phyloP scores from a whole-genome alignment of 2,888 invertebrate species.

The Zelleria hepariella region DNA sequence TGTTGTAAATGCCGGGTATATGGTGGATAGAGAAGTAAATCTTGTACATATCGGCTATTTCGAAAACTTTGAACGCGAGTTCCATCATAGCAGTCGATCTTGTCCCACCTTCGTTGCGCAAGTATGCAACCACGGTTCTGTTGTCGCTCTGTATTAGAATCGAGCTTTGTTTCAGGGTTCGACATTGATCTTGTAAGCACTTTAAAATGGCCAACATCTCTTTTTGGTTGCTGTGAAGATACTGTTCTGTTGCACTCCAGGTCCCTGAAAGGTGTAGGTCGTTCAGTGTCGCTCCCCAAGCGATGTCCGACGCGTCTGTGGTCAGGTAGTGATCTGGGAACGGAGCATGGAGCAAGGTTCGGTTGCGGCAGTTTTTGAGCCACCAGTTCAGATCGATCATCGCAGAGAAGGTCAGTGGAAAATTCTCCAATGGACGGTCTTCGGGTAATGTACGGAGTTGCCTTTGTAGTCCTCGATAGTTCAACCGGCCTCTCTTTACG shows the following conservation, averaged over 20 bases:
- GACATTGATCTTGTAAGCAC: background rate
- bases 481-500: conserved; percentile 9
- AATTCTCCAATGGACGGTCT: background rate
- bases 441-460: background rate
- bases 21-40: conserved; percentile 6
- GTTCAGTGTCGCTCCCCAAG: conserved; percentile 11
- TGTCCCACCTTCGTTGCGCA: conserved; percentile 21
- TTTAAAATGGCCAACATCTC: conserved; percentile 15
- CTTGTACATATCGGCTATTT: background rate
- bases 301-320: conserved; percentile 9
- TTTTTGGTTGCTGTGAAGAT: conserved; percentile 18
- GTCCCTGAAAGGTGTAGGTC: conserved; percentile 5
- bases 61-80: background rate
- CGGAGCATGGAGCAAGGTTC: background rate
- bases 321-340: background rate
- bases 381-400: conserved; percentile 9
- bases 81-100: conserved; percentile 5
- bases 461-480: conserved; percentile 9
- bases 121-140: conserved; percentile 13
- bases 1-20: conserved; percentile 20
- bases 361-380: background rate
- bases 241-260: conserved; percentile 11
- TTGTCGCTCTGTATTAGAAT: conserved; percentile 13
- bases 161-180: background rate
- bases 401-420: background rate